A percentile compares a stretch with the other conserved stretches of the same genome.
These are phyloP conservation scores for Drosophila grimshawi DNA, from an alignment of 1,140 invertebrate genomes.

Conservation along the genomic window DNA sequence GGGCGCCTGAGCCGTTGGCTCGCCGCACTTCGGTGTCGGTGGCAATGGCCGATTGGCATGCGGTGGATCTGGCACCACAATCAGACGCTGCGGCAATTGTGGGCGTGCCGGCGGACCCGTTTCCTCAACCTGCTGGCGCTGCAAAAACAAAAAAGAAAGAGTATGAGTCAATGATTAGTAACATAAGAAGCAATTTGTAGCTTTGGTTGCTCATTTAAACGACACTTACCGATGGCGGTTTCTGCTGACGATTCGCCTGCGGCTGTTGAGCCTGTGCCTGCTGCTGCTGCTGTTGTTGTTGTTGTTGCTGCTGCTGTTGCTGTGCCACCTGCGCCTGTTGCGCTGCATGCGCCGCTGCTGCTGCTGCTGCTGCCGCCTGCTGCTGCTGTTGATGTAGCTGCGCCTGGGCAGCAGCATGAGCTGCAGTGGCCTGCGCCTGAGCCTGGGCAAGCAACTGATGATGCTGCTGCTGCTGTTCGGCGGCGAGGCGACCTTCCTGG, in stretches of 20 bases:
- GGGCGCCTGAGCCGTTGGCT: constrained; percentile 85
- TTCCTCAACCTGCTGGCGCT: constrained; percentile 87
- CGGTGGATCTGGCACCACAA: constrained; percentile 90
- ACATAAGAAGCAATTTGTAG: background rate
- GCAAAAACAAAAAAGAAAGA: constrained; percentile 64
- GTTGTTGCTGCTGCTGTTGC: constrained; percentile 80
- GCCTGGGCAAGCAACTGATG: constrained; percentile 73
- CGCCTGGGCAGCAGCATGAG: constrained; percentile 84
- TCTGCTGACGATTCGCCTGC: constrained; percentile 84
- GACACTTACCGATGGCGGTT: constrained; percentile 75
- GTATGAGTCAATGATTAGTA: background rate
- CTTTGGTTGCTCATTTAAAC: background rate
- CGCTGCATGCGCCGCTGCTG: constrained; percentile 84
- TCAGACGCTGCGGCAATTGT: constrained; percentile 94
- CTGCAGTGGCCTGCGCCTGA: constrained; percentile 82
- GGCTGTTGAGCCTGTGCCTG: constrained; percentile 85
- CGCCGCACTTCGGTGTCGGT: constrained; percentile 88
- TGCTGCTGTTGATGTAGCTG: constrained; percentile 83
- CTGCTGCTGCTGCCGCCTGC: constrained; percentile 68
- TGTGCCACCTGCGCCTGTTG: constrained; percentile 79
- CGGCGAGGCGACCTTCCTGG: constrained; percentile 92
- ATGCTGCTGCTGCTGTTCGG: constrained; percentile 83
- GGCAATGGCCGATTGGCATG: constrained; percentile 90
- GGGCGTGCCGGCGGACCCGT: constrained; percentile 93
- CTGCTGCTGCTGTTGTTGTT: constrained; percentile 83